Conservation (phyloP, 2,797 vertebrate species). For the Basileuterus tristriatus region DNA sequence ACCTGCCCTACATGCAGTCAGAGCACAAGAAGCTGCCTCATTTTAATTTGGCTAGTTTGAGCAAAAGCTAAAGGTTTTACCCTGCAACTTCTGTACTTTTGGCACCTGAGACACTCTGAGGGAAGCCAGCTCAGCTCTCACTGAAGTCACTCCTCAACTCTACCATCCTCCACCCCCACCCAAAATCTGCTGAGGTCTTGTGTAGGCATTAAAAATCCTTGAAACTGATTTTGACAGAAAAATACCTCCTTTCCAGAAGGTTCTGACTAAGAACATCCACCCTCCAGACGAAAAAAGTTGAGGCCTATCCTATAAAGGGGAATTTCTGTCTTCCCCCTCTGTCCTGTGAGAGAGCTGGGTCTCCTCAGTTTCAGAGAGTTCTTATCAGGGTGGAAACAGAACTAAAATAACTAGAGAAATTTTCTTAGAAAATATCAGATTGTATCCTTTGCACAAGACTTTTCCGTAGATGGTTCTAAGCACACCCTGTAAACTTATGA, state of each 20-base stretch:
- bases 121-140: background rate
- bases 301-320: background rate
- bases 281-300: background rate
- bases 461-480: background rate
- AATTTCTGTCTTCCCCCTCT: background rate
- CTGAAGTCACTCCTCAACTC: accelerated
- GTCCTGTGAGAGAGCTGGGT: accelerated
- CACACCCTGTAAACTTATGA: accelerated
- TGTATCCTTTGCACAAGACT: background rate
- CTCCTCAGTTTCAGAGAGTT: background rate
- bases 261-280: background rate
- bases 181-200: background rate
- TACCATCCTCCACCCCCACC: background rate
- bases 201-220: background rate
- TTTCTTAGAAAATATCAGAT: background rate
- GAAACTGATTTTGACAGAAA: background rate
- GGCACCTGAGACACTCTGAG: background rate
- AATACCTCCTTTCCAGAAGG: background rate
- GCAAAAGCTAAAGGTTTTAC: background rate
- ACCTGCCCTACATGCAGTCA: background rate
- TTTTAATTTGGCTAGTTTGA: background rate
- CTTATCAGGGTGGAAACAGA: background rate
- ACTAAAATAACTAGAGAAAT: background rate
- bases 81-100: background rate
- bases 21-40: background rate